Base-by-base conservation (phyloP, 2,888 invertebrate genomes). In the Cephus pygmeus region DNA sequence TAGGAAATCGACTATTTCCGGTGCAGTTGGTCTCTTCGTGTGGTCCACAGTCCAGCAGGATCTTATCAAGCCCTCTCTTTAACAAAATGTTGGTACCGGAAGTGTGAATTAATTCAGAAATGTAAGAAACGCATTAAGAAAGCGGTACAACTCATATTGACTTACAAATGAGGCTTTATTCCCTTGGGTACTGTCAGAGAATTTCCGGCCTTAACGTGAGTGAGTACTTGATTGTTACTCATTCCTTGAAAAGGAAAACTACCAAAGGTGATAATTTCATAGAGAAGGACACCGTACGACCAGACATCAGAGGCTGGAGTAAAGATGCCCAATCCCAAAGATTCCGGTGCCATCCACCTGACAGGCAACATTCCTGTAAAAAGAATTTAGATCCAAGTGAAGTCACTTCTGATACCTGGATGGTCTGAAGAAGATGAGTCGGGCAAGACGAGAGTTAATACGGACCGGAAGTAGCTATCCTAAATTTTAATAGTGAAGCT, bases 311-410 rank as follows among this genome's bases (percentile, higher is more conserved):
- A 97, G 69, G 96, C 95, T 33, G 96, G 94, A 1, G 97, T 96
- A 91, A 97, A 98, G 77, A 97, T 93, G 15, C 98, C 98, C 34
- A 96, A 93, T 4, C 94, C 95, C 30, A 98, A 92, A 84, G 96
- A 96, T 92, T 98, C 98, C 0, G 98, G 98, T 1, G 98, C 95
- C 98, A 98, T 98, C 98, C 98, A 98, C 81, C 97, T 93, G 12
- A 98, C 97, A 0, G 97, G 97, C 83, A 97, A 92, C 95, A 97
- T 96, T 34, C 94, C 94, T 94, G 83, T 56, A 80, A n/a, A 31
- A 73, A 33, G 77, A 34, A 35, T 71, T n/a, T n/a, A 12, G 23
- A 12, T 12, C 40, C 33, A 56, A 15, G 4, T 40, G 12, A 30
- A 31, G 34, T 69, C 34, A 9, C 33, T 36, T 15, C 4, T 1